phyloP scores from a whole-genome alignment of 2,888 invertebrate species.

The Lycaena phlaeas region DNA sequence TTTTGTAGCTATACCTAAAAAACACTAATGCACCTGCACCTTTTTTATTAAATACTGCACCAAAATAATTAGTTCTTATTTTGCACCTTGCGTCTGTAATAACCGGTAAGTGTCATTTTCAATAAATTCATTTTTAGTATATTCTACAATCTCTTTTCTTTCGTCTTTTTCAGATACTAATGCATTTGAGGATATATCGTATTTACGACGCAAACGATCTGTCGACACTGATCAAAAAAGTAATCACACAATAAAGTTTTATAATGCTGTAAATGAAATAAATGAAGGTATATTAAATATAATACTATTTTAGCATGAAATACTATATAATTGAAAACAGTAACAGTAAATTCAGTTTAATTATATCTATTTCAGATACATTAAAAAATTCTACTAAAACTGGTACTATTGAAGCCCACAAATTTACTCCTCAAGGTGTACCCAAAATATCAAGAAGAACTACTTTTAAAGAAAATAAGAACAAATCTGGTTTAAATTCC shows the following conservation, averaged over 20 bases:
- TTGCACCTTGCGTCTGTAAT: background rate
- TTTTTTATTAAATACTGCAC: constrained; percentile 33
- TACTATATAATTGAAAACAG: no score
- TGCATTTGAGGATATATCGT: constrained; percentile 19
- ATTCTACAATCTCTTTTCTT: constrained; percentile 9
- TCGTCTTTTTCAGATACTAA: constrained; percentile 17
- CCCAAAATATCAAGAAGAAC: constrained; percentile 32
- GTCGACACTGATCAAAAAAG: constrained; percentile 26
- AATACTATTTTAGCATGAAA: no score
- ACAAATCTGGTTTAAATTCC: constrained; percentile 26
- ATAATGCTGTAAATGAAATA: constrained; percentile 44
- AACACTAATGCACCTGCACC: constrained; percentile 32
- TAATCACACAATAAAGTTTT: constrained; percentile 39
- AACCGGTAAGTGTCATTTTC: constrained; percentile 10
- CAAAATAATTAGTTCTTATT: constrained; percentile 24
- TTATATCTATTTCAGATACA: constrained; percentile 37
- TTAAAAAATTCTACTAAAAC: constrained; percentile 35
- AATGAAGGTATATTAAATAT: constrained; percentile 22
- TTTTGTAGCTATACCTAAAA: constrained; percentile 38
- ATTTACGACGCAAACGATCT: constrained; percentile 37
- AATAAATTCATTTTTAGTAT: background rate
- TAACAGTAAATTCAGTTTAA: background rate
- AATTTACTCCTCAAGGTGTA: constrained; percentile 25
- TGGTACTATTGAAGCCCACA: constrained; percentile 42
- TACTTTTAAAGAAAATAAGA: constrained; percentile 24